phyloP scores from a whole-genome alignment of 2,797 vertebrate genomes.

The Chiloscyllium punctatum region DNA sequence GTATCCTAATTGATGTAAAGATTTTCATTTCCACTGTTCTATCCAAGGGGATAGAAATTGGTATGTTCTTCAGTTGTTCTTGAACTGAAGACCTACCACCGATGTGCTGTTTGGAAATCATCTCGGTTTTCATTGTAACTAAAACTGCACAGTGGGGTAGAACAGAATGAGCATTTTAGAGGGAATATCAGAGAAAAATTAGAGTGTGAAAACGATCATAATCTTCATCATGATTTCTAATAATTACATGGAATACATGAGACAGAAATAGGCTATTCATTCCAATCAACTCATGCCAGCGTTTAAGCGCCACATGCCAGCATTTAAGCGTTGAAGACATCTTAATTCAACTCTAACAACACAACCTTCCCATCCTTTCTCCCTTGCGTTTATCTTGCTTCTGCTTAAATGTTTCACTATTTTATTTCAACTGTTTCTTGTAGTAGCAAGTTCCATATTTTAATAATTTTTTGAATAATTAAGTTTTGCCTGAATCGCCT shows the following conservation, averaged over 20 bases:
- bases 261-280: not conserved
- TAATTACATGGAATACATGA: not conserved
- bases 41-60: not conserved
- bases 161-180: not conserved
- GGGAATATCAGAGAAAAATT: not conserved
- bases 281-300: not conserved
- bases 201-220: not conserved
- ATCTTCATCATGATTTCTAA: not conserved
- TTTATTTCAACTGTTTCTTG: not conserved
- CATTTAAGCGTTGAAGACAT: not conserved
- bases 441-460: not conserved
- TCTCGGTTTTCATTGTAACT: not conserved
- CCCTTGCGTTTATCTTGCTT: not conserved
- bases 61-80: not conserved
- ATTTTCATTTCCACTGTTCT: not conserved
- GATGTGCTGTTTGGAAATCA: not conserved
- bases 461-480: not conserved
- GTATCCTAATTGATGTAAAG: not conserved
- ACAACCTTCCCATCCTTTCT: not conserved
- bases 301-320: not conserved
- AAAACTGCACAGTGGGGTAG: not conserved
- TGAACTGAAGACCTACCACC: not conserved
- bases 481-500: not conserved
- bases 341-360: not conserved
- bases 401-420: not conserved